Percentiles rank a stretch among this genome's conserved stretches.
These are phyloP conservation scores for Maconellicoccus hirsutus DNA, from an alignment of 1,140 invertebrate genomes.

Conservation along the genomic window DNA sequence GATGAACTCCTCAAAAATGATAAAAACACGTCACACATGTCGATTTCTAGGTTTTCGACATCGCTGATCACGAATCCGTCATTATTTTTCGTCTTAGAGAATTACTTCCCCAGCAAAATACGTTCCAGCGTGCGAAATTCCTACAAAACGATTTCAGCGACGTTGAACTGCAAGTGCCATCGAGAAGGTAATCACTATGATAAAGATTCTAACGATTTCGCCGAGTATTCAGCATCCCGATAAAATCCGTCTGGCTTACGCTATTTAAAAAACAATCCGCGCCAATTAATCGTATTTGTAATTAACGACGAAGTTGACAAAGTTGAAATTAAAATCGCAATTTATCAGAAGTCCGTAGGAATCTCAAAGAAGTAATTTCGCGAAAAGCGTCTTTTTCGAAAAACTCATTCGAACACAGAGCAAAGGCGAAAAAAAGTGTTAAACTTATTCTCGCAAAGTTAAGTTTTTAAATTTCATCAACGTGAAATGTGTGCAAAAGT, in stretches of 20 bases:
- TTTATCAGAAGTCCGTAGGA: not conserved
- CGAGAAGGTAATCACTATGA: too few species aligned
- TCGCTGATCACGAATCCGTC: too few species aligned
- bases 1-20: too few species aligned
- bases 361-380: not conserved
- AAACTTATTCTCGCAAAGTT: not conserved
- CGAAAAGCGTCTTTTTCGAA: not conserved
- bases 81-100: too few species aligned
- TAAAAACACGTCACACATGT: too few species aligned
- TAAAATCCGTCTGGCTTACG: not conserved
- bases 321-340: not conserved
- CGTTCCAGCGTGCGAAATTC: too few species aligned
- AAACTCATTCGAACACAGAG: not conserved
- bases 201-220: too few species aligned
- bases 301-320: not conserved
- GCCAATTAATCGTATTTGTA: not conserved
- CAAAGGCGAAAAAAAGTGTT: not conserved
- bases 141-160: too few species aligned
- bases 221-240: too few species aligned
- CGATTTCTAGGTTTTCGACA: too few species aligned
- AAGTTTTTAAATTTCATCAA: constrained; percentile 6
- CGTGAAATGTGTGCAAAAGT: constrained; percentile 7
- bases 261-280: not conserved
- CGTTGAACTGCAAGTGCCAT: too few species aligned
- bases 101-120: too few species aligned